Percentiles rank a stretch among this genome's conserved stretches.
Conservation (phyloP, 2,797 vertebrate species). For the Eulemur rubriventer region DNA sequence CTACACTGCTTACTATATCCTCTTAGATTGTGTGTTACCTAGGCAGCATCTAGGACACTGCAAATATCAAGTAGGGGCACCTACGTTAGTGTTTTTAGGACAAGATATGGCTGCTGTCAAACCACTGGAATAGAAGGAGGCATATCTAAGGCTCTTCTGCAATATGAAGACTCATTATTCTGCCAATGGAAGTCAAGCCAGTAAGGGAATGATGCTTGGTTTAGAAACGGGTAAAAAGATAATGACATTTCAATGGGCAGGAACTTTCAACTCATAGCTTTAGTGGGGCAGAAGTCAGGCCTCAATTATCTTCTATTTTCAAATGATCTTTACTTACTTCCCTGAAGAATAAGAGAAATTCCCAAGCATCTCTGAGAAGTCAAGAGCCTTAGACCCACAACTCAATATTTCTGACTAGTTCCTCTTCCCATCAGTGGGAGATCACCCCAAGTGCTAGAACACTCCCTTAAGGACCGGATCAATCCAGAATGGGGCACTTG, state of each 20-base stretch:
- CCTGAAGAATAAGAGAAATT: constrained; percentile 46
- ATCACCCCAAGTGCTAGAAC: not conserved
- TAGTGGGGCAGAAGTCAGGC: constrained; percentile 57
- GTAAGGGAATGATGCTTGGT: constrained; percentile 71
- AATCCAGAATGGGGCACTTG: not conserved
- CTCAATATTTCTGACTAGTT: not conserved
- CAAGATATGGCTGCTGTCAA: constrained; percentile 19
- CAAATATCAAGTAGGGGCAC: not conserved
- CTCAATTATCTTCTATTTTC: constrained; percentile 28
- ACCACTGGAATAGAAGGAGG: constrained; percentile 47
- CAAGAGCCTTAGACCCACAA: constrained; percentile 18
- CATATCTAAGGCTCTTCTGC: constrained; percentile 38
- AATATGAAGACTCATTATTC: constrained; percentile 42
- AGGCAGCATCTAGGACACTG: not conserved
- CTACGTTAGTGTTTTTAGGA: not conserved
- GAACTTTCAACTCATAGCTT: constrained; percentile 77
- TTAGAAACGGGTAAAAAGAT: constrained; percentile 72
- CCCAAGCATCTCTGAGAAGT: constrained; percentile 59
- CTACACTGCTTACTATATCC: not conserved
- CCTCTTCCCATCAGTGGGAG: not conserved
- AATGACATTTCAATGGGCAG: constrained; percentile 71
- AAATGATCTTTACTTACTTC: constrained; percentile 38
- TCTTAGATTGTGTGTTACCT: not conserved
- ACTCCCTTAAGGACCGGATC: not conserved
- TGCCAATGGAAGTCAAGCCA: constrained; percentile 57